These are phyloP conservation scores for Xylocampa areola DNA, from an alignment of 2,888 invertebrate species.

Conservation along the genomic window DNA sequence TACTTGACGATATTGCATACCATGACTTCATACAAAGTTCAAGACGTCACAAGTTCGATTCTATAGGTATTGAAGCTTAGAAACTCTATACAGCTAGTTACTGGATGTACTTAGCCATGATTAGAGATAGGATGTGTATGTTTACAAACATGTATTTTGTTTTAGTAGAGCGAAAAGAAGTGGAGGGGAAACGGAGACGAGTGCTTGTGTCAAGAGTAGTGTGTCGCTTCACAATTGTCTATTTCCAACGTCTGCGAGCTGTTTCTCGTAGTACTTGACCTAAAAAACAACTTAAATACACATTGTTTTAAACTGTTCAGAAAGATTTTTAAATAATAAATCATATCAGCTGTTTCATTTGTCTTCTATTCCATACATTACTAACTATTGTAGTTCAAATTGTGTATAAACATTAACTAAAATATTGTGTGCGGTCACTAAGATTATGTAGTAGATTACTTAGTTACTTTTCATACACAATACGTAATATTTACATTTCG, in stretches of 20 bases:
- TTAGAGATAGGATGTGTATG: constrained; percentile 5
- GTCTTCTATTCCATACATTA: too few relatives aligned
- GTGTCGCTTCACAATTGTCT: constrained; percentile 68
- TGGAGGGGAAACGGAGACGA: constrained; percentile 53
- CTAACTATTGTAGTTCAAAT: background rate
- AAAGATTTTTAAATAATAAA: too few relatives aligned
- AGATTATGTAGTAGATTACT: background rate
- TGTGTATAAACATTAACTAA: background rate
- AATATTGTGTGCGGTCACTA: constrained; percentile 24
- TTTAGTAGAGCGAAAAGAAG: constrained; percentile 37
- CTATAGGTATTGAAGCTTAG: constrained; percentile 30
- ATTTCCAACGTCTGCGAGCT: constrained; percentile 62
- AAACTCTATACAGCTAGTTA: constrained; percentile 26
- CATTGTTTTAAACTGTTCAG: too few relatives aligned
- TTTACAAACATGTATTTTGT: constrained; percentile 13
- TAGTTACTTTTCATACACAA: background rate
- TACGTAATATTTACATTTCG: constrained; percentile 29
- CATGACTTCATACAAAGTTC: too few relatives aligned
- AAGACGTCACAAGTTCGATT: too few relatives aligned
- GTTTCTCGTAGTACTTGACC: constrained; percentile 63
- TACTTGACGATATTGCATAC: too few relatives aligned
- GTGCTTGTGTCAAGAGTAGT: constrained; percentile 64
- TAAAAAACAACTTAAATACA: constrained; percentile 38
- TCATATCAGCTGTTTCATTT: too few relatives aligned
- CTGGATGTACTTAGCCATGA: constrained; percentile 1